A percentile compares a stretch with the other conserved stretches of the same genome.
Evolutionary conservation across 2,113 vertebrate species (phyloP).

Genomic region (Bubo bubo): DNA sequence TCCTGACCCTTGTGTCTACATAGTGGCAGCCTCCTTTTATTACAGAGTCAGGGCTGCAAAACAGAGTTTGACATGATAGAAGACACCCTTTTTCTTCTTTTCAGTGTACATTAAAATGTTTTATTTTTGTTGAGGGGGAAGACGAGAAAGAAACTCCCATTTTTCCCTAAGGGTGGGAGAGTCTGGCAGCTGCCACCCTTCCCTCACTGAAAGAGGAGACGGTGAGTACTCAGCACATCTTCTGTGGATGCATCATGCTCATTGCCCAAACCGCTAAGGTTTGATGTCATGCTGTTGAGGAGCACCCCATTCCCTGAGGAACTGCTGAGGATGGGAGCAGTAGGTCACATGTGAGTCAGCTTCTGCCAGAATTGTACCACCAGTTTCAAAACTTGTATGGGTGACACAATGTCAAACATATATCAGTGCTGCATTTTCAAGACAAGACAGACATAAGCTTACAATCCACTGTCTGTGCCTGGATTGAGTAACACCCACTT

Average conservation of each 20-base stretch:
- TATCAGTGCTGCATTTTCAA: background rate
- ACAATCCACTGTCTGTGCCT: background rate
- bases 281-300: background rate
- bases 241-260: background rate
- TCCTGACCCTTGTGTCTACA: background rate
- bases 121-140: constrained; percentile 62
- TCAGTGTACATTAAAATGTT: constrained; percentile 3
- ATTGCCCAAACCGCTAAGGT: background rate
- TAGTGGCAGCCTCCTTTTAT: background rate
- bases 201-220: constrained; percentile 21
- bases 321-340: background rate
- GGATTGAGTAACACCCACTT: background rate
- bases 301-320: background rate
- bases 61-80: background rate
- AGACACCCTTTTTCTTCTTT: background rate
- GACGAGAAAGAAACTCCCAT: constrained; percentile 24
- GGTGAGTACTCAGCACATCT: constrained; percentile 33
- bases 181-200: constrained; percentile 47
- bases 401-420: background rate
- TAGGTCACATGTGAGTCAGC: rapidly evolving
- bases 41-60: background rate
- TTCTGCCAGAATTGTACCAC: background rate
- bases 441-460: background rate
- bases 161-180: constrained; percentile 43
- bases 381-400: background rate